phyloP scores from a whole-genome alignment of 2,888 invertebrate genomes.

The Melikaiella ostensackeni region DNA sequence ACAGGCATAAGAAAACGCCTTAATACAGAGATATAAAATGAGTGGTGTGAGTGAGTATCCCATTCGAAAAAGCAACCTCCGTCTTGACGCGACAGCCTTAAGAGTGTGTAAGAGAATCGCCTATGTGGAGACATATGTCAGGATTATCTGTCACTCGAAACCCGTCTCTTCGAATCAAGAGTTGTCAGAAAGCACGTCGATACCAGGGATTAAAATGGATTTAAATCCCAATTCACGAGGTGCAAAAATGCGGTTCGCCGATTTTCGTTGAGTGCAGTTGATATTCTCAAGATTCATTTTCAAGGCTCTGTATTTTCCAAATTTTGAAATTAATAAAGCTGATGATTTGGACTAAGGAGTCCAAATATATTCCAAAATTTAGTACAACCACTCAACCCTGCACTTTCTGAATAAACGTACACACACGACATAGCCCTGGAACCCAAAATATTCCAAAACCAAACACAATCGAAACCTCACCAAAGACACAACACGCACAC shows the following conservation, averaged over 20 bases:
- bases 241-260: neutral
- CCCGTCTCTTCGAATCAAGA: conserved; percentile 23
- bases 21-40: neutral
- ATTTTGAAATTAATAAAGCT: too few relatives aligned
- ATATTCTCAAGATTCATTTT: neutral
- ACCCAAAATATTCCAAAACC: too few relatives aligned
- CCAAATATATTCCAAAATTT: too few relatives aligned
- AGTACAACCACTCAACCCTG: too few relatives aligned
- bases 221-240: conserved; percentile 22
- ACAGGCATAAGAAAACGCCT: conserved; percentile 24
- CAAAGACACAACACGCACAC: too few relatives aligned
- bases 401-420: too few relatives aligned
- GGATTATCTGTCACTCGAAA: conserved; percentile 29
- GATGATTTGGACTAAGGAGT: too few relatives aligned
- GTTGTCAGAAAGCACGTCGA: conserved; percentile 23
- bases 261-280: neutral
- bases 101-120: conserved; percentile 30
- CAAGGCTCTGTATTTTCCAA: too few relatives aligned
- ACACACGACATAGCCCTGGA: too few relatives aligned
- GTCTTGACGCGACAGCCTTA: conserved; percentile 50
- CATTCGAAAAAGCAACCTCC: conserved; percentile 63
- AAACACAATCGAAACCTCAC: too few relatives aligned
- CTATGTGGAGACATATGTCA: conserved; percentile 39
- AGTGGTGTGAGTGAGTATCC: conserved; percentile 30
- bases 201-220: conserved; percentile 30